A percentile compares a stretch with the other conserved stretches of the same genome.
phyloP scores from a whole-genome alignment of 2,888 invertebrate species.

The Drosophila flavopinicola region DNA sequence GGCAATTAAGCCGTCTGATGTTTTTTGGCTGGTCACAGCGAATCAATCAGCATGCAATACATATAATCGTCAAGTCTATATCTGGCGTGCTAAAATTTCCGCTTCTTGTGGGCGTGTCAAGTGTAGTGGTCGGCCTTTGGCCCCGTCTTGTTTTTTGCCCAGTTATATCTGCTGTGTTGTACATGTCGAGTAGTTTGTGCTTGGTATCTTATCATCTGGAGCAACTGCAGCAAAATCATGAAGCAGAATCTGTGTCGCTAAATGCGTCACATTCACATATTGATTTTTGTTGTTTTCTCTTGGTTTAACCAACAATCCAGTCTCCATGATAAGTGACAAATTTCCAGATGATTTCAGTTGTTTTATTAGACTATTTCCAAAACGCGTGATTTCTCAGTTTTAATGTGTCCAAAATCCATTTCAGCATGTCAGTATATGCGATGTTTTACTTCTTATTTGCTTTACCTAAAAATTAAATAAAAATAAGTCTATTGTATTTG shows the following conservation, averaged over 20 bases:
- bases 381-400: neutral
- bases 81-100: conserved; percentile 1
- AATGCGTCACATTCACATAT: conserved; percentile 8
- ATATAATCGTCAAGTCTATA: conserved; percentile 3
- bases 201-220: conserved; percentile 25
- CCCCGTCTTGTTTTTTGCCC: neutral
- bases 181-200: neutral
- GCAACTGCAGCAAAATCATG: conserved; percentile 11
- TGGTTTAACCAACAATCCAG: neutral
- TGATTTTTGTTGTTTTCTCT: too few species aligned
- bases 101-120: conserved; percentile 5
- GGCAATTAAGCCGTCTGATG: conserved; percentile 17
- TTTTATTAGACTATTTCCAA: too few species aligned
- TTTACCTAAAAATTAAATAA: conserved; percentile 5
- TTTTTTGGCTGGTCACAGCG: conserved; percentile 13
- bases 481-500: neutral
- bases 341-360: neutral
- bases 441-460: neutral
- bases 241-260: neutral
- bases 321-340: neutral
- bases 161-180: conserved; percentile 1
- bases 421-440: too few species aligned
- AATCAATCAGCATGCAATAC: conserved; percentile 14
- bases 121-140: conserved; percentile 7
- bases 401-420: neutral